Base-by-base conservation (phyloP, 1,140 invertebrate genomes). In the Halictus rubicundus region DNA sequence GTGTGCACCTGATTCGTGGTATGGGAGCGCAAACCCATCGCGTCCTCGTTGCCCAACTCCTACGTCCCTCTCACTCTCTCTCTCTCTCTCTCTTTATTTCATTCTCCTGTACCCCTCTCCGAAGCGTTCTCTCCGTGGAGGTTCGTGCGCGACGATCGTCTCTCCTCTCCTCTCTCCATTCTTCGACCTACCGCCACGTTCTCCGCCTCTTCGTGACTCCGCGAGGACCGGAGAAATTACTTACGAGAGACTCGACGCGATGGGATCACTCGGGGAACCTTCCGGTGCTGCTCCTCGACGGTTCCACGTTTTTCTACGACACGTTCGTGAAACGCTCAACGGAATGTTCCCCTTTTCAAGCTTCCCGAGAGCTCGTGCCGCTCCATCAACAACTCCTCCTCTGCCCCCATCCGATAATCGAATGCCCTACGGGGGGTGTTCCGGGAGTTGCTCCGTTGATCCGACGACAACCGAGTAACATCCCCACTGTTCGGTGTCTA, bases 1-100 rank as follows among this genome's bases (percentile, higher is more conserved):
- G 78, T 79, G 70, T 79, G 78, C 71, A 79, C 71, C 71, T 66
- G 71, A 79, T 64, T 68, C 32, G 12, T n/a, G 57, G 60, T 81
- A 60, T 69, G 27, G 61, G 65, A 54, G 27, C 37, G 32, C 27
- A 61, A 75, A 32, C 54, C 46, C 64, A 49, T 14, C 70, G 42
- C 39, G 59, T 70, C 60, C 77, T 79, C 69, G 61, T 65, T 78
- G 57, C 57, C 42, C 23, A n/a, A 46, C 57, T 46, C 70, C 57
- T 39, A 1, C 19, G 10, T 27, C 37, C 9, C n/a, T 49, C 21
- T 70, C 19, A 9, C 14, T 25, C 59, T 46, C 59, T 32, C 49
- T 57, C n/a, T n/a, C 1, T 52, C 39, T 4, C 49, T 61, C 60
- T 66, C 21, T 10, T n/a, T 14, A 21, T 23, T 19, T 42, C 23